Base-by-base conservation (phyloP, 2,888 invertebrate genomes). In the Altica lythri region DNA sequence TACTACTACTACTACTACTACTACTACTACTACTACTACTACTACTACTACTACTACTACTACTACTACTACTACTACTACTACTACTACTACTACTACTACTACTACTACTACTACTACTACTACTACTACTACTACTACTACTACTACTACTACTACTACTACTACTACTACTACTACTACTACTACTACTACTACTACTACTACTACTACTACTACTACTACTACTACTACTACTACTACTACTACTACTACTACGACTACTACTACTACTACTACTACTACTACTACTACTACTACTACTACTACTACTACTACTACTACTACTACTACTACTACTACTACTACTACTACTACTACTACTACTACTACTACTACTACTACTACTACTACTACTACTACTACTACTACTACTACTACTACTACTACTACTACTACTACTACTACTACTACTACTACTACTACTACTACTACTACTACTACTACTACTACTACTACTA, bases 1-100 rank as follows among this genome's bases (percentile, higher is more conserved):
- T 32, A 32, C 32, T 32, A 32, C 32, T 32, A 32, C 32, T 32
- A 32, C 32, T 32, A 32, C 32, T 32, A 32, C 32, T 32, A 32
- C 32, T 32, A 32, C 32, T 32, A 32, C 32, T 32, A 32, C 32
- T 32, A 13, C 32, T 32, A 32, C 32, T 32, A 32, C 32, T 32
- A 32, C 32, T 32, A 13, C 32, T 32, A 32, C 32, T 32, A 32
- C 32, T 32, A 32, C 32, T 32, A 13, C 32, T 32, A 32, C 32
- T 32, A 32, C 32, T 32, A 32, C 32, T 32, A 13, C 32, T 32
- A 32, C 32, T 32, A 32, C 32, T 32, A 32, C 12, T 32, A 13
- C 32, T 32, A 32, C 32, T 32, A 32, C 32, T 32, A 32, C 32
- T 32, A 32, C 32, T 32, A 32, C 32, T 32, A 32, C 32, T 32